A percentile compares a stretch with the other conserved stretches of the same genome.
Evolutionary conservation across 2,888 invertebrate genomes (phyloP).

Genomic region (Ephialtes manifestator): DNA sequence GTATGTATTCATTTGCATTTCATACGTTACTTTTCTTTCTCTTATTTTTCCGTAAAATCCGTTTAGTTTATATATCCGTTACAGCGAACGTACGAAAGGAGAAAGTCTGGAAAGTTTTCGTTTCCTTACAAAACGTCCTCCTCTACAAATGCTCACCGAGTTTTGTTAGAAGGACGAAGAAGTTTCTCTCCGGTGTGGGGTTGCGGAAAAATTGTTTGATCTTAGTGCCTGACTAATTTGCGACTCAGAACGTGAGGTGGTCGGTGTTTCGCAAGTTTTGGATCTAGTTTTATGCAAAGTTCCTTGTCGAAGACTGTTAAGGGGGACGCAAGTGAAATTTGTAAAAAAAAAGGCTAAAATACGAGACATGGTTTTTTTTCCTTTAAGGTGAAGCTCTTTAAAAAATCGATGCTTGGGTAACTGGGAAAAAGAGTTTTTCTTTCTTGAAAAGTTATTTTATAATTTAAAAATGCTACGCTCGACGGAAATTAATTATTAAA

Average conservation of each 20-base stretch:
- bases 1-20: constrained; percentile 8
- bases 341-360: neutral
- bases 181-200: neutral
- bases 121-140: neutral
- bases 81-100: too few relatives aligned
- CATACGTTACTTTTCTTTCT: constrained; percentile 3
- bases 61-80: constrained; percentile 11
- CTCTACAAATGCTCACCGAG: neutral
- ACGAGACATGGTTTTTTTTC: too few relatives aligned
- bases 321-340: neutral
- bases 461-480: too few relatives aligned
- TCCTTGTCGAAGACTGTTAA: neutral
- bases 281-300: neutral
- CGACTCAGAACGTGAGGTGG: neutral
- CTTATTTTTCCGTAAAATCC: neutral
- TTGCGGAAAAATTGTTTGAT: neutral
- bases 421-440: too few relatives aligned
- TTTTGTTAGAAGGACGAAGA: neutral
- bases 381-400: too few relatives aligned
- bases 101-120: constrained; percentile 3
- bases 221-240: neutral
- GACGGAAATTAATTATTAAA: too few relatives aligned
- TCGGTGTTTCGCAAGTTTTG: neutral
- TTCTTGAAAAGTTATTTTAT: too few relatives aligned
- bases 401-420: too few relatives aligned